Evolutionary conservation across 2,797 vertebrate species (phyloP).

Genomic region (Thunnus albacares): DNA sequence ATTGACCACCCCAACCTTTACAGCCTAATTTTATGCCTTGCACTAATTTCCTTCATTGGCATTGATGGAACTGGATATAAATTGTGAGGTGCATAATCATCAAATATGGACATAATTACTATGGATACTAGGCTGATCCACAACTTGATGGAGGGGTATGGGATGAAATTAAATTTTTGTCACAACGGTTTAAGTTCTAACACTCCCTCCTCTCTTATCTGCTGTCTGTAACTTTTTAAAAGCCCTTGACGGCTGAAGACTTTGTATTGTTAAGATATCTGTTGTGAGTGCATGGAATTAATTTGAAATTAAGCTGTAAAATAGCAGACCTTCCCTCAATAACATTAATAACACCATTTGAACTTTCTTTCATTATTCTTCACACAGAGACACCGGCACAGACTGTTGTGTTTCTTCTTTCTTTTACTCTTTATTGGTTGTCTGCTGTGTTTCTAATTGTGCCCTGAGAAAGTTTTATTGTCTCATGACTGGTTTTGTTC

Average conservation of each 20-base stretch:
- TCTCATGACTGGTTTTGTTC: slow-evolving; percentile 35
- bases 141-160: too few relatives aligned
- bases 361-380: slow-evolving; percentile 25
- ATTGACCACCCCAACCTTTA: too few relatives aligned
- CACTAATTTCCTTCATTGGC: too few relatives aligned
- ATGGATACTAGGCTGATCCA: too few relatives aligned
- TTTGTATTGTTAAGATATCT: not conserved
- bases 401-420: not conserved
- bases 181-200: too few relatives aligned
- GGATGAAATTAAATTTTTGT: too few relatives aligned
- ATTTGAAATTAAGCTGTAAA: slow-evolving; percentile 20
- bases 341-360: slow-evolving; percentile 9
- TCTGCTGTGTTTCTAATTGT: slow-evolving; percentile 32
- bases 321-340: slow-evolving; percentile 17
- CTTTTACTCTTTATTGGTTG: slow-evolving; percentile 4
- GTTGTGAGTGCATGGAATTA: slow-evolving; percentile 10
- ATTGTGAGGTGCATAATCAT: too few relatives aligned
- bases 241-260: not conserved
- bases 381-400: not conserved
- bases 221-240: not conserved
- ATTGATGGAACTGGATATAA: too few relatives aligned
- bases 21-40: not conserved
- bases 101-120: too few relatives aligned
- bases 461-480: slow-evolving; percentile 42
- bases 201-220: too few relatives aligned